These are phyloP conservation scores for Camelus dromedarius DNA, from an alignment of 2,113 vertebrate species.

Conservation along the genomic window DNA sequence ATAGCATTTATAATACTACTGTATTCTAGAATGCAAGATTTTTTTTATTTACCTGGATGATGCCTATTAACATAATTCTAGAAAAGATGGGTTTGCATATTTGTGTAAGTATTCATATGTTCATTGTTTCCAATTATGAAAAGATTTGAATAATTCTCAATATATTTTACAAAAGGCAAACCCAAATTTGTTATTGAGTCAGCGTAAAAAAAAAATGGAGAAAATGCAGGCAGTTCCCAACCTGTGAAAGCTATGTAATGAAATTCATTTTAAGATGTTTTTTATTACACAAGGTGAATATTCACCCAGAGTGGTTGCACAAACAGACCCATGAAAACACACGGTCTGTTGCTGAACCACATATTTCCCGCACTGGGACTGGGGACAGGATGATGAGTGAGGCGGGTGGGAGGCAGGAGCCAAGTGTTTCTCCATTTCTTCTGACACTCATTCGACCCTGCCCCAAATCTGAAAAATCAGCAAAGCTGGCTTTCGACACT, in stretches of 20 bases:
- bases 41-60: background rate
- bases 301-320: background rate
- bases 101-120: background rate
- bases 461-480: background rate
- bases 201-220: background rate
- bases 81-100: background rate
- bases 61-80: background rate
- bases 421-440: background rate
- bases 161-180: slow-evolving; percentile 18
- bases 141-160: background rate
- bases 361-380: background rate
- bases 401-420: background rate
- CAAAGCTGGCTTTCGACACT: background rate
- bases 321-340: background rate
- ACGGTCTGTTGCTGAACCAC: background rate
- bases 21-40: background rate
- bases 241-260: background rate
- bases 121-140: background rate
- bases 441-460: background rate
- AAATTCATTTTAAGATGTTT: slow-evolving; percentile 25
- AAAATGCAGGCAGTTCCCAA: background rate
- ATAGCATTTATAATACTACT: background rate
- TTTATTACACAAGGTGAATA: background rate
- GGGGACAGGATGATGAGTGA: background rate
- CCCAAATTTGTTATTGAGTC: background rate